Evolutionary conservation across 2,888 invertebrate genomes (phyloP).

Genomic region (Panopea generosa): DNA sequence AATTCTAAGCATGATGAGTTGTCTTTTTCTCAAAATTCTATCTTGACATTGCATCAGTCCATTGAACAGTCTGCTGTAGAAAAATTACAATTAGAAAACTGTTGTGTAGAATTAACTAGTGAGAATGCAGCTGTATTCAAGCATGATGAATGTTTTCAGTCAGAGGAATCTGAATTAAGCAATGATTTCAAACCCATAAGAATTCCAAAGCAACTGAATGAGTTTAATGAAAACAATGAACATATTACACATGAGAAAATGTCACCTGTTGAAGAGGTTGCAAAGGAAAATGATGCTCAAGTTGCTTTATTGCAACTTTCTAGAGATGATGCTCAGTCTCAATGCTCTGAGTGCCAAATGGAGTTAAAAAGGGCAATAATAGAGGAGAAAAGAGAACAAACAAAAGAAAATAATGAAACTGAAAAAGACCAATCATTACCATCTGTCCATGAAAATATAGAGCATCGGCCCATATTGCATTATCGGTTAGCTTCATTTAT

Average conservation of each 20-base stretch:
- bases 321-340: no score
- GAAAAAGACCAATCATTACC: background rate
- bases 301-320: no score
- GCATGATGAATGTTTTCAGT: constrained; percentile 12
- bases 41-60: constrained; percentile 26
- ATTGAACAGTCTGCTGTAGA: constrained; percentile 30
- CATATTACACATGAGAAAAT: background rate
- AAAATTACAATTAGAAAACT: constrained; percentile 30
- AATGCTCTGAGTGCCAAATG: background rate
- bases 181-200: no score
- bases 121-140: constrained; percentile 27
- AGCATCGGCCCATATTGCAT: no score
- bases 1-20: constrained; percentile 47
- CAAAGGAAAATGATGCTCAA: no score
- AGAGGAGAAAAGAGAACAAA: no score
- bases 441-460: no score
- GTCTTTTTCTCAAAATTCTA: constrained; percentile 37
- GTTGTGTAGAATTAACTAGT: constrained; percentile 25
- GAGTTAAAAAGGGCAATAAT: no score
- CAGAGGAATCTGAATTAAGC: no score
- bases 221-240: background rate
- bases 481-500: no score
- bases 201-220: background rate
- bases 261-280: background rate
- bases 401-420: background rate